These are phyloP conservation scores for Chymomyza procnemis DNA, from an alignment of 2,888 invertebrate species.

Conservation along the genomic window DNA sequence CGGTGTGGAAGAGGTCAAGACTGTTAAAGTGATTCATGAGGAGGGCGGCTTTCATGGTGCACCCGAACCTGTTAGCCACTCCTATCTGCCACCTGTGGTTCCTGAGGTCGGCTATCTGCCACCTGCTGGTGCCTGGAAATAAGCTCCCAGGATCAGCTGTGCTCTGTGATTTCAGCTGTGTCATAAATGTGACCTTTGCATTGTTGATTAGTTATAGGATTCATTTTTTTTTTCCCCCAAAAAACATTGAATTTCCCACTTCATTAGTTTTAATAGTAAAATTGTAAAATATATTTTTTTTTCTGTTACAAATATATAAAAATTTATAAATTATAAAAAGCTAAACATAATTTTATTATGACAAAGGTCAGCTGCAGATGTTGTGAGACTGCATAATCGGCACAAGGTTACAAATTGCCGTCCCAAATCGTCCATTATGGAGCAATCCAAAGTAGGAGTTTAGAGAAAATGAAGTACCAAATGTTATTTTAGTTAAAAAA, in stretches of 20 bases:
- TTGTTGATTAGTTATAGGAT: constrained; percentile 64
- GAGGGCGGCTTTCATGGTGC: constrained; percentile 34
- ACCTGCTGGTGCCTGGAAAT: constrained; percentile 60
- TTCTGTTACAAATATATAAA: constrained; percentile 17
- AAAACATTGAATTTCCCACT: neutral
- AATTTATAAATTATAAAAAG: constrained; percentile 2
- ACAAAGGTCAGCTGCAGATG: too few relatives aligned
- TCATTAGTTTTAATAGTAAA: neutral
- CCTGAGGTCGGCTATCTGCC: constrained; percentile 58
- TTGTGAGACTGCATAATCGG: too few relatives aligned
- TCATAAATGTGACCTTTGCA: constrained; percentile 48
- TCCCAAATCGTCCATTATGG: too few relatives aligned
- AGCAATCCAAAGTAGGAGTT: too few relatives aligned
- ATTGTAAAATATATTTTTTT: constrained; percentile 33
- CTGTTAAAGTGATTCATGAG: constrained; percentile 62
- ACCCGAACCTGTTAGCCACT: constrained; percentile 28
- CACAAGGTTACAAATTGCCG: too few relatives aligned
- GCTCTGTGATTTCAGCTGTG: constrained; percentile 54
- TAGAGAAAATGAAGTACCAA: too few relatives aligned
- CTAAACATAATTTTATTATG: neutral
- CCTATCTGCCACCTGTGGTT: constrained; percentile 53
- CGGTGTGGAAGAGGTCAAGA: constrained; percentile 53
- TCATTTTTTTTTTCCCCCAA: constrained; percentile 21
- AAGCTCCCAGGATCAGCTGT: constrained; percentile 19
- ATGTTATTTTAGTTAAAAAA: too few relatives aligned